A percentile compares a stretch with the other conserved stretches of the same genome.
phyloP scores from a whole-genome alignment of 2,888 invertebrate species.

The Epirrita christyi region DNA sequence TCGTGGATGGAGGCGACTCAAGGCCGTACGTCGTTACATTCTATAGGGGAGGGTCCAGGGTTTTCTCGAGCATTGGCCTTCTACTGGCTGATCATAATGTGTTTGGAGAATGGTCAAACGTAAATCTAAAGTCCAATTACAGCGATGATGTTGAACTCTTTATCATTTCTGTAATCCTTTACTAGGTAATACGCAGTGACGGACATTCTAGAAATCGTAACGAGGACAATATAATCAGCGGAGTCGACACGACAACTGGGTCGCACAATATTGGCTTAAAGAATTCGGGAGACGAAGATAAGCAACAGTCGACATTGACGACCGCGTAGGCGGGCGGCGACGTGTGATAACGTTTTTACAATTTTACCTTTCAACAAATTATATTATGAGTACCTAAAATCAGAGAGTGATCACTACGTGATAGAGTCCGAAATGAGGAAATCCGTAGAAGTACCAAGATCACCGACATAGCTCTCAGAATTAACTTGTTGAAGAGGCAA shows the following conservation, averaged over 20 bases:
- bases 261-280: slow-evolving; percentile 55
- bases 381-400: background rate
- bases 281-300: slow-evolving; percentile 56
- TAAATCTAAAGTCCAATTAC: background rate
- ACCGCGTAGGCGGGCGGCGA: slow-evolving; percentile 62
- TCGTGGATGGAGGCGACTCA: too few relatives aligned
- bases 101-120: too few relatives aligned
- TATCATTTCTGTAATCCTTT: background rate
- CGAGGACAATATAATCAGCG: slow-evolving; percentile 47
- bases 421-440: too few relatives aligned
- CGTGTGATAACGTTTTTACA: slow-evolving; percentile 35
- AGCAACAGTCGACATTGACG: slow-evolving; percentile 68
- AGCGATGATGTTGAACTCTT: slow-evolving; percentile 10
- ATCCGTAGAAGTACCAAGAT: too few relatives aligned
- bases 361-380: slow-evolving; percentile 27
- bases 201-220: slow-evolving; percentile 36
- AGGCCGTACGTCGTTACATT: too few relatives aligned
- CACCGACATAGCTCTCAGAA: too few relatives aligned
- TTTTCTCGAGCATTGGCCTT: too few relatives aligned
- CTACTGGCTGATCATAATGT: too few relatives aligned
- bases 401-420: too few relatives aligned
- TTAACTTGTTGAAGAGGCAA: too few relatives aligned
- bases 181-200: slow-evolving; percentile 24
- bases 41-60: too few relatives aligned
- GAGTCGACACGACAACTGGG: slow-evolving; percentile 51